Evolutionary conservation across 2,888 invertebrate species (phyloP), one percentile per base, ranked within the genome.

Genomic region (Nasonovia ribisnigri): DNA sequence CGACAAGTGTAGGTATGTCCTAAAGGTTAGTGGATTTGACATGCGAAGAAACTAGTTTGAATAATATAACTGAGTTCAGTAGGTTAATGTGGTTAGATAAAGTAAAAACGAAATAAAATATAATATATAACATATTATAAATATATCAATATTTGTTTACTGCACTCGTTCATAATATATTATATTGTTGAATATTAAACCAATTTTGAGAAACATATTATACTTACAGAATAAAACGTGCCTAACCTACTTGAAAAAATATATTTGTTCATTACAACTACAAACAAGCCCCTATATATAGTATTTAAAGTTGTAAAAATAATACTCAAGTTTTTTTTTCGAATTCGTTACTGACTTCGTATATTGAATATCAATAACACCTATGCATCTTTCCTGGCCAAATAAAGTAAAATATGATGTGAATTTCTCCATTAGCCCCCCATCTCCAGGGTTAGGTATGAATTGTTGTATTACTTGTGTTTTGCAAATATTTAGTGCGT

Each of bases 21-120:
- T 48, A 46, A 24, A n/a, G n/a, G 46, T 90, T 20, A 46, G n/a
- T 90, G 11, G 13, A 67, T 48, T 60, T 48, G 24, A 46, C 89
- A 60, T n/a, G 60, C 20, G 1, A 4, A 67, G 46, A 20, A 46
- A 48, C 60, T 46, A 20, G 46, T 46, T 48, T 67, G 67, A 90
- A 90, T 43, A 90, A 36, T 67, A 90, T 90, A 46, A 90, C 43
- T 46, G 11, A 48, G 43, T 90, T 90, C 51, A 46, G 26, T 43
- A 77, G 20, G 6, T 36, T 77, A 20, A 77, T 36, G 20, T 77
- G 13, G 57, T 57, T 57, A 57, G 26, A 10, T 13, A 1, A 20
- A 8, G 29, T 60, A 43, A 51, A 54, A 42, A 89, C 24, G 26
- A 46, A 86, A 86, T 43, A 0, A 24, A 84, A 26, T 24, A 43